Evolutionary conservation across 2,797 vertebrate species (phyloP).

Genomic region (Mormyrops boulengeri): DNA sequence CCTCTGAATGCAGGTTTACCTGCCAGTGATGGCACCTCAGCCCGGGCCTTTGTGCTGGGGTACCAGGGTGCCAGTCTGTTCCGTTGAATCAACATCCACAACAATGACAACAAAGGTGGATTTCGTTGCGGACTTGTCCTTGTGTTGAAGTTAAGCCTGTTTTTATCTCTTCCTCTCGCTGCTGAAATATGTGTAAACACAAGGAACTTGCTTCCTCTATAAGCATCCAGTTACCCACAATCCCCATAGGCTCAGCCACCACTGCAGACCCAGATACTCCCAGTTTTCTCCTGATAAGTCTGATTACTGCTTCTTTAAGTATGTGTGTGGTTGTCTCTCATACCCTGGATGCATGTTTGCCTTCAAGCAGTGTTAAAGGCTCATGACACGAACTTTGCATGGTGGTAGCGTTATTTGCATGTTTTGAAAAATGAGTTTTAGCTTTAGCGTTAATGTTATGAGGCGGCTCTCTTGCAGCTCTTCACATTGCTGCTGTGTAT

Average conservation of each 20-base stretch:
- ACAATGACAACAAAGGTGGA: conserved; percentile 5
- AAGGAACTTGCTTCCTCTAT: not conserved
- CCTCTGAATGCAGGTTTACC: not conserved
- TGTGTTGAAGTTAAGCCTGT: conserved; percentile 2
- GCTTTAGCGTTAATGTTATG: not conserved
- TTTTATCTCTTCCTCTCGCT: not conserved
- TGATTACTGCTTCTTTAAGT: not conserved
- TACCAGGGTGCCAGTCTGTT: not conserved
- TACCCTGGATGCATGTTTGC: not conserved
- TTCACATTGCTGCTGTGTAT: not conserved
- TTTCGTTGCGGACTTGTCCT: not conserved
- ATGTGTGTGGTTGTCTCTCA: not conserved
- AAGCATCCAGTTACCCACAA: not conserved
- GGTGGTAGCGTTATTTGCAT: not conserved
- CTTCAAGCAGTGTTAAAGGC: not conserved
- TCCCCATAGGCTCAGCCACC: not conserved
- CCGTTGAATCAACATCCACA: not conserved
- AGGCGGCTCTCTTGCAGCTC: not conserved
- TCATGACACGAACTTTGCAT: not conserved
- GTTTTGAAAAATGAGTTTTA: not conserved
- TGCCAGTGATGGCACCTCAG: not conserved
- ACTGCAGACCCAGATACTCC: not conserved
- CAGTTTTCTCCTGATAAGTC: not conserved
- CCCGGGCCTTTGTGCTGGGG: not conserved
- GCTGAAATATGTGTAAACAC: conserved; percentile 4